Percentiles rank a stretch among this genome's conserved stretches.
These are phyloP conservation scores for Andrena cerasifolii DNA, from an alignment of 1,140 invertebrate species.

Conservation along the genomic window DNA sequence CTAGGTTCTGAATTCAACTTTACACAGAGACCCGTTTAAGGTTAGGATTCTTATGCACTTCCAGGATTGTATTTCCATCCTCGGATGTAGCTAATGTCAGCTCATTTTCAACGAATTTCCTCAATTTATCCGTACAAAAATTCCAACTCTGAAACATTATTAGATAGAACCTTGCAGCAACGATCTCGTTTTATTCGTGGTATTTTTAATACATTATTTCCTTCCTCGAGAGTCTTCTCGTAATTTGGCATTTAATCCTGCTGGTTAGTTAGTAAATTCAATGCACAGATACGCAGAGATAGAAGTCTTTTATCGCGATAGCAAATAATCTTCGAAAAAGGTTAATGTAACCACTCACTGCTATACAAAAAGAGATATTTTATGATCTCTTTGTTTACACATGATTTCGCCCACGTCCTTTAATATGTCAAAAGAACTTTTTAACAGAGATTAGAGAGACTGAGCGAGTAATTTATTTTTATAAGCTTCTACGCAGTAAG, in stretches of 20 bases:
- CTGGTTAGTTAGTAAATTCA: neutral
- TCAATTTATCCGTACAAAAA: neutral
- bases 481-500: neutral
- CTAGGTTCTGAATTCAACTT: constrained; percentile 45
- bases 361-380: constrained; percentile 26
- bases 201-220: neutral
- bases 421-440: neutral
- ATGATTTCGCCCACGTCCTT: neutral
- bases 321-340: neutral
- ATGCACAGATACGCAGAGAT: neutral
- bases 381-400: neutral
- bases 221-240: neutral
- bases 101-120: neutral
- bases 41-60: constrained; percentile 43
- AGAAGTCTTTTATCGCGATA: neutral
- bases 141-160: neutral
- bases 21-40: constrained; percentile 19
- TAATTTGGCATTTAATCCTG: neutral
- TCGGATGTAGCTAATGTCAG: neutral
- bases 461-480: neutral
- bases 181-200: neutral
- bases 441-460: neutral
- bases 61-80: constrained; percentile 13
- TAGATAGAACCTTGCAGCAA: neutral
- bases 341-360: neutral